Conservation (phyloP, 2,888 invertebrate genomes). For the Drosophila atripex region DNA sequence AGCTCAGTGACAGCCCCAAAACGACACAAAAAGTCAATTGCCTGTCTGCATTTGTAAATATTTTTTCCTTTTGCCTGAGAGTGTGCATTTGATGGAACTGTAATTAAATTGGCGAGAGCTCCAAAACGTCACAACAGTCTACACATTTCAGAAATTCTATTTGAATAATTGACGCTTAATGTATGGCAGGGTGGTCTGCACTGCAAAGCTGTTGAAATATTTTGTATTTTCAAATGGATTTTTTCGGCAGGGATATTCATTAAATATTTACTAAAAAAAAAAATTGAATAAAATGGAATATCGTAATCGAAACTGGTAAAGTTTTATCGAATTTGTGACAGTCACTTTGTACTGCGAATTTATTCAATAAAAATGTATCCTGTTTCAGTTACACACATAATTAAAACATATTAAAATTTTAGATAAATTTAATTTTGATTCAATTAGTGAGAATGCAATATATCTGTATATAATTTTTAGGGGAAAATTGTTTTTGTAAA, state of each 20-base stretch:
- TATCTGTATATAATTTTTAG: no score
- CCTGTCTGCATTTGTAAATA: slow-evolving; percentile 57
- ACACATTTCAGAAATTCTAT: slow-evolving; percentile 58
- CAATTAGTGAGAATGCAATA: no score
- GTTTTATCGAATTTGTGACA: neutral
- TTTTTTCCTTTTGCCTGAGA: slow-evolving; percentile 21
- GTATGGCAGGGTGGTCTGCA: slow-evolving; percentile 13
- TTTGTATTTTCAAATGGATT: slow-evolving; percentile 1
- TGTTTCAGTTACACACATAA: neutral
- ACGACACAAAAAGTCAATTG: slow-evolving; percentile 48
- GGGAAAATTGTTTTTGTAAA: no score
- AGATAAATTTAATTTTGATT: no score
- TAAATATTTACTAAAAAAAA: slow-evolving; percentile 29
- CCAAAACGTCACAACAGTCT: slow-evolving; percentile 36
- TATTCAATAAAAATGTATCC: neutral
- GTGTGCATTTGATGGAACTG: slow-evolving; percentile 52
- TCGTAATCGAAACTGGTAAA: slow-evolving; percentile 9
- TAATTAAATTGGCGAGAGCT: slow-evolving; percentile 55
- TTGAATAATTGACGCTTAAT: slow-evolving; percentile 66
- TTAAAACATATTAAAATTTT: neutral
- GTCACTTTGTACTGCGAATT: neutral
- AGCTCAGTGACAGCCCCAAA: slow-evolving; percentile 9
- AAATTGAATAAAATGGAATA: slow-evolving; percentile 7
- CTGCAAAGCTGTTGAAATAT: slow-evolving; percentile 27
- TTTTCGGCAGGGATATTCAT: slow-evolving; percentile 21